A percentile compares a stretch with the other conserved stretches of the same genome.
Evolutionary conservation across 2,113 vertebrate species (phyloP).

Genomic region (Cyanoliseus patagonus): DNA sequence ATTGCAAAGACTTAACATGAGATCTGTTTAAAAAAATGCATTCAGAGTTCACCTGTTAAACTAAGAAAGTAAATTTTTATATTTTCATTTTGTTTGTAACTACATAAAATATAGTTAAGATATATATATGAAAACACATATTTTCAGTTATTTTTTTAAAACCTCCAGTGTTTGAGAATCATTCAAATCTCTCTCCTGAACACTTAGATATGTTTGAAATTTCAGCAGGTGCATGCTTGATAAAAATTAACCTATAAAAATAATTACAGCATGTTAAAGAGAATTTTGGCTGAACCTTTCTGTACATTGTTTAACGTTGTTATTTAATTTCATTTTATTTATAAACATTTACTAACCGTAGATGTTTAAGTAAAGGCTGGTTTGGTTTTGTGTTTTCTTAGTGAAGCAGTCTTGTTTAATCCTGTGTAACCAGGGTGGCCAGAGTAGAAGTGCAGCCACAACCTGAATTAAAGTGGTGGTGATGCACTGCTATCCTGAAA

Average conservation of each 20-base stretch:
- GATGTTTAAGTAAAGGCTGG: not conserved
- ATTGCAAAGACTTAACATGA: not conserved
- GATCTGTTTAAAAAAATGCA: not conserved
- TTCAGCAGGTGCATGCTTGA: not conserved
- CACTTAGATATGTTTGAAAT: not conserved
- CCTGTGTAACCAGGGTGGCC: not conserved
- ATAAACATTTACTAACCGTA: not conserved
- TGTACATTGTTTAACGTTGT: not conserved
- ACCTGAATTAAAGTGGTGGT: conserved; percentile 37
- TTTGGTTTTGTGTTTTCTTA: not conserved
- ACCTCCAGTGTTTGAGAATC: not conserved
- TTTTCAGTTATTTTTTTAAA: not conserved
- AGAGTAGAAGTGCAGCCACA: conserved; percentile 28
- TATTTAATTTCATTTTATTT: not conserved
- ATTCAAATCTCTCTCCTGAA: not conserved
- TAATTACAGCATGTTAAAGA: not conserved
- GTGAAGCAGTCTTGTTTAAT: conserved; percentile 23
- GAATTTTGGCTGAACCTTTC: not conserved
- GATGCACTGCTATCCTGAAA: not conserved
- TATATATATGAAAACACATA: not conserved
- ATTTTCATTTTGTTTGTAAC: not conserved
- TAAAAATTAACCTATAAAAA: not conserved
- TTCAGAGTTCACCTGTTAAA: not conserved
- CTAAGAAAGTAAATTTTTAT: not conserved
- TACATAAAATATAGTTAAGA: not conserved